Percentiles rank a stretch among this genome's conserved stretches.
Evolutionary conservation across 2,888 invertebrate genomes (phyloP).

Genomic region (Conistra vaccinii): DNA sequence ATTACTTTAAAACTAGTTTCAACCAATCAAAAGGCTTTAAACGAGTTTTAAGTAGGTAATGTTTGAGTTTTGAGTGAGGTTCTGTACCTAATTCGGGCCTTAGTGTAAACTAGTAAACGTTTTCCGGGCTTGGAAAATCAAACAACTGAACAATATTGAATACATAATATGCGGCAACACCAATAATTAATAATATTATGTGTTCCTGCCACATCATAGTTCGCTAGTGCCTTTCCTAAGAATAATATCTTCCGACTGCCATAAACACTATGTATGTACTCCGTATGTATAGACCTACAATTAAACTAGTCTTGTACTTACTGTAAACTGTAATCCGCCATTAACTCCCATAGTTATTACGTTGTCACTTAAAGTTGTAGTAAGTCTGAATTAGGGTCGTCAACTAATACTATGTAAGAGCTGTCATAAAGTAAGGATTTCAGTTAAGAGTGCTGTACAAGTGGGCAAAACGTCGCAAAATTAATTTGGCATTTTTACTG

Average conservation of each 20-base stretch:
- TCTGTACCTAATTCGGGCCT: too few species aligned
- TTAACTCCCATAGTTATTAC: slow-evolving; percentile 38
- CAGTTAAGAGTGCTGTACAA: too few species aligned
- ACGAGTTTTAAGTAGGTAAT: too few species aligned
- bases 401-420: slow-evolving; percentile 17
- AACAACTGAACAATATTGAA: background rate
- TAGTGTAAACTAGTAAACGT: too few species aligned
- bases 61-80: too few species aligned
- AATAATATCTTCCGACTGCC: slow-evolving; percentile 15
- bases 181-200: background rate
- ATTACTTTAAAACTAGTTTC: too few species aligned
- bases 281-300: background rate
- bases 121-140: background rate
- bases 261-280: slow-evolving; percentile 5
- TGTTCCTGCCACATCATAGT: background rate
- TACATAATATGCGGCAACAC: background rate
- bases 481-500: too few species aligned
- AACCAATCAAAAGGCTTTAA: too few species aligned
- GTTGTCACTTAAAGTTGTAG: slow-evolving; percentile 32
- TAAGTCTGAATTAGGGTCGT: slow-evolving; percentile 41
- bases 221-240: background rate
- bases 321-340: background rate
- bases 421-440: slow-evolving; percentile 29
- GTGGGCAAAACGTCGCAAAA: too few species aligned
- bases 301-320: slow-evolving; percentile 7